Percentiles rank a stretch among this genome's conserved stretches.
Evolutionary conservation across 1,140 invertebrate genomes (phyloP).

Genomic region (Drosophila obscura): DNA sequence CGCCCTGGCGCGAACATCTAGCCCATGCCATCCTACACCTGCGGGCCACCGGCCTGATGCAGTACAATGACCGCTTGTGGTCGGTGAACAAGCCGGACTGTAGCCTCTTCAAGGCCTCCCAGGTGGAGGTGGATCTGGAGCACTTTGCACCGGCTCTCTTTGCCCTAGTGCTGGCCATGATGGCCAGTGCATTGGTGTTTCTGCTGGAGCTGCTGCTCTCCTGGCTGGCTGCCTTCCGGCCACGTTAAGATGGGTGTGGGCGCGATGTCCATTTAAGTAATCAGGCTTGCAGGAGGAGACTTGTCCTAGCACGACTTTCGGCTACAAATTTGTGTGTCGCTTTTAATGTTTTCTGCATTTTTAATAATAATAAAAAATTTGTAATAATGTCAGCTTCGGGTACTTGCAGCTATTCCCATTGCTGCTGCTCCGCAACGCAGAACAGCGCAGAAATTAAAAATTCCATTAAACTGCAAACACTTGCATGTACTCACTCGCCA

Average conservation of each 20-base stretch:
- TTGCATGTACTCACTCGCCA: conserved; percentile 38
- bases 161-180: conserved; percentile 51
- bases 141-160: conserved; percentile 72
- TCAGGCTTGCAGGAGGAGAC: conserved; percentile 14
- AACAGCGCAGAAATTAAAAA: conserved; percentile 66
- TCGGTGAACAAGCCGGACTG: conserved; percentile 59
- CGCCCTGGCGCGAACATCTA: conserved; percentile 69
- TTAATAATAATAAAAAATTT: conserved; percentile 65
- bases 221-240: conserved; percentile 24
- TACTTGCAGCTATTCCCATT: conserved; percentile 28
- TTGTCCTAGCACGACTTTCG: conserved; percentile 28
- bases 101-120: conserved; percentile 39
- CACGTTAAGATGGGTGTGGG: not conserved
- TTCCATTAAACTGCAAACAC: conserved; percentile 77
- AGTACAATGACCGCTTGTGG: conserved; percentile 68
- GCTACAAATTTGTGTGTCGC: conserved; percentile 47
- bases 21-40: conserved; percentile 50
- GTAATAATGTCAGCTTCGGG: conserved; percentile 55
- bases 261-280: conserved; percentile 45
- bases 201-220: conserved; percentile 55
- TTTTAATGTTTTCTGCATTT: conserved; percentile 60
- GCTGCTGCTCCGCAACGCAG: conserved; percentile 16
- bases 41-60: conserved; percentile 48
- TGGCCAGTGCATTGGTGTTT: conserved; percentile 55
- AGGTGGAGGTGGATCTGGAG: conserved; percentile 69